Evolutionary conservation across 1,140 invertebrate species (phyloP).

Genomic region (Anthonomus grandis): DNA sequence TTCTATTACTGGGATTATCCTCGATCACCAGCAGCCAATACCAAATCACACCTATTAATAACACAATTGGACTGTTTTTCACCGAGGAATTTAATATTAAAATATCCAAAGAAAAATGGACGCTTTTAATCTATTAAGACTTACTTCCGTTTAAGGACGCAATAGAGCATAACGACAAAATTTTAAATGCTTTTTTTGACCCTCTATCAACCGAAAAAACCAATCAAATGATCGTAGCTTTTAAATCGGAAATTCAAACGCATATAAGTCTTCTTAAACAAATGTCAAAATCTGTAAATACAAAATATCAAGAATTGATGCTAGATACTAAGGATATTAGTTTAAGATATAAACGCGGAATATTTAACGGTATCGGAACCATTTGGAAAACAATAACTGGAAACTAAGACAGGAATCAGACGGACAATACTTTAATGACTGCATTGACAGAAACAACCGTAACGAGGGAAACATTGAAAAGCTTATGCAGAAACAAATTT

Average conservation of each 20-base stretch:
- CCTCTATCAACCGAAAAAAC: background rate
- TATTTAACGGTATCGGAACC: slow-evolving; percentile 26
- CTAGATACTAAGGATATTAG: slow-evolving; percentile 8
- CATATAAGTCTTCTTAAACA: slow-evolving; percentile 16
- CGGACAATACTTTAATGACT: slow-evolving; percentile 30
- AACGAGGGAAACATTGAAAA: slow-evolving; percentile 27
- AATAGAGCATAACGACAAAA: slow-evolving; percentile 16
- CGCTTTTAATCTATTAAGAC: slow-evolving; percentile 17
- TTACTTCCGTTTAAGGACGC: slow-evolving; percentile 1
- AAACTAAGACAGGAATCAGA: slow-evolving; percentile 29
- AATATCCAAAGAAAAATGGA: slow-evolving; percentile 26
- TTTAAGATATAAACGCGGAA: slow-evolving; percentile 19
- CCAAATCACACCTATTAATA: too few relatives aligned
- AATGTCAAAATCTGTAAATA: slow-evolving; percentile 1
- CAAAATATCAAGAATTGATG: slow-evolving; percentile 15
- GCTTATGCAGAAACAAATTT: slow-evolving; percentile 29
- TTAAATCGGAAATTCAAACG: slow-evolving; percentile 9
- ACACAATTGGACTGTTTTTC: too few relatives aligned
- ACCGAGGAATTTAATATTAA: slow-evolving; percentile 9
- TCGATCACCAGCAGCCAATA: too few relatives aligned
- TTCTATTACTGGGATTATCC: too few relatives aligned
- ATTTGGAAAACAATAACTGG: slow-evolving; percentile 29
- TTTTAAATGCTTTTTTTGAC: slow-evolving; percentile 1
- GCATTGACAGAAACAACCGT: slow-evolving; percentile 26
- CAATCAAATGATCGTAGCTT: slow-evolving; percentile 9